phyloP scores from a whole-genome alignment of 1,140 invertebrate genomes.

The Drosophila rhopaloa region DNA sequence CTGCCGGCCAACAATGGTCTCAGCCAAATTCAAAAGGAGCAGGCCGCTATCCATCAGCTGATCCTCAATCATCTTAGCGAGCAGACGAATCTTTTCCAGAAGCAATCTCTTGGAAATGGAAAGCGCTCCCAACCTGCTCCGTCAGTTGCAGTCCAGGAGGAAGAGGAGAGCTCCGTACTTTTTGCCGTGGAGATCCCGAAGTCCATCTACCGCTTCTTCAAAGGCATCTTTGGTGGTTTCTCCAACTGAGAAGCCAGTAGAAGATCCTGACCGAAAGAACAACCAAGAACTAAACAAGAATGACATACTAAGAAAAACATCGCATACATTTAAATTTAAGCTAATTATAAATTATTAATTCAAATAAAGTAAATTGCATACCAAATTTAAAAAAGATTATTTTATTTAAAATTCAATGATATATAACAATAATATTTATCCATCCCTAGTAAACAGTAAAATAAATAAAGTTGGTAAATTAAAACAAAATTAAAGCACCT shows the following conservation, averaged over 20 bases:
- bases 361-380: slow-evolving; percentile 26
- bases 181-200: slow-evolving; percentile 72
- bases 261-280: background rate
- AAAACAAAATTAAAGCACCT: too few species aligned
- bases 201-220: slow-evolving; percentile 71
- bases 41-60: slow-evolving; percentile 29
- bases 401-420: background rate
- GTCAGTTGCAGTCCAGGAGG: background rate
- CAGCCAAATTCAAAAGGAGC: slow-evolving; percentile 22
- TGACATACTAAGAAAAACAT: background rate
- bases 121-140: slow-evolving; percentile 36
- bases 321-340: slow-evolving; percentile 1
- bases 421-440: too few species aligned
- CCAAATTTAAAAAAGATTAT: background rate
- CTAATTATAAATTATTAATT: background rate
- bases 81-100: slow-evolving; percentile 22
- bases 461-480: too few species aligned
- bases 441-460: too few species aligned
- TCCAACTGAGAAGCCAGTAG: slow-evolving; percentile 23
- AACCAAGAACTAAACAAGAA: slow-evolving; percentile 2
- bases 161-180: slow-evolving; percentile 58
- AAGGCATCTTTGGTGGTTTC: slow-evolving; percentile 63
- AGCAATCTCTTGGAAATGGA: slow-evolving; percentile 20
- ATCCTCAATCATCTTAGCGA: slow-evolving; percentile 19
- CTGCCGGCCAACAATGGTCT: slow-evolving; percentile 10